Base-by-base conservation (phyloP, 2,797 vertebrate genomes). In the Poliocrania exsul region DNA sequence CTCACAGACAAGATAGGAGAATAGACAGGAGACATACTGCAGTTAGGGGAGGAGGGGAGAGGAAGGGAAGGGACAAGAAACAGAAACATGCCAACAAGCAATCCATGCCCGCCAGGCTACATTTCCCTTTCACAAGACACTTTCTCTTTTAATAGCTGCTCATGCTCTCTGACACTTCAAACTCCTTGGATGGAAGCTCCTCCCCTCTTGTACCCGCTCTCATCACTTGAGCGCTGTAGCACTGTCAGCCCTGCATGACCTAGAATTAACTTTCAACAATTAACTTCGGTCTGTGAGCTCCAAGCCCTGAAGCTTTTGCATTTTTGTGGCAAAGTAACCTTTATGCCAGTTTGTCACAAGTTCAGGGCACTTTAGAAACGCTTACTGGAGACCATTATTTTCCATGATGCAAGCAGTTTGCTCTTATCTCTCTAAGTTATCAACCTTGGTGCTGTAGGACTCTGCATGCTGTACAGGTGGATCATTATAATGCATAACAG, bases 381-480 rank as follows among this genome's bases (percentile, higher is more conserved):
- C 96, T 97, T 90, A 72, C 93, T 29, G 81, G 74, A 84, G 85
- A 93, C 90, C 96, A 94, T 96, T 96, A 97, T 91, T 98, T 98
- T 97, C 98, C 98, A 97, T 98, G 98, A 98, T 97, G 98, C 96
- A 98, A 97, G 97, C 97, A 97, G 78, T 97, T 98, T 97, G 95
- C 47, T 92, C 94, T 97, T 97, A 97, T 97, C 96, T 90, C 95
- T 96, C 24, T 10, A 93, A 96, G 95, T 96, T 97, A 97, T 97
- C 77, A 81, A 95, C 62, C 77, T 81, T 65, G 78, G 84, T 93
- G 88, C 88, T 96, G 86, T 60, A 94, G 96, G 83, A 86, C 93
- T 96, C 91, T 93, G 93, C 79, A 94, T 95, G 26, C 71, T 38
- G 72, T 86, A 91, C 86, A 95, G 95, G 95, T 95, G 91, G 94